A percentile compares a stretch with the other conserved stretches of the same genome.
Conservation (phyloP, 2,888 invertebrate species). For the Colletes collaris region DNA sequence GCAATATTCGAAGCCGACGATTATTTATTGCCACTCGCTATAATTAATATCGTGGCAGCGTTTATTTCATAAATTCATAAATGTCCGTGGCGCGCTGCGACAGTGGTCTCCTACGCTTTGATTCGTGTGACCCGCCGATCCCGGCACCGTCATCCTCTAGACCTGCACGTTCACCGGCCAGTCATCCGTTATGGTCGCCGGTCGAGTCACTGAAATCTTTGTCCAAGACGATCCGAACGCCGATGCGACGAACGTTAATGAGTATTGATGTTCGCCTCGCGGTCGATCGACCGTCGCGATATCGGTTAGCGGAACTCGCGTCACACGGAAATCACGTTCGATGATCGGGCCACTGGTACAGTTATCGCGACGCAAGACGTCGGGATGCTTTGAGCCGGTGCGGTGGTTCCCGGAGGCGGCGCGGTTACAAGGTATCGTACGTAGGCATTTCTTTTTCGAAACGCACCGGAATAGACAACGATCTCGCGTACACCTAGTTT, state of each 20-base stretch:
- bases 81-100: slow-evolving; percentile 2
- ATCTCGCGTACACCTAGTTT: background rate
- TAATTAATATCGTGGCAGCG: no score
- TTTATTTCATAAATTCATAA: no score
- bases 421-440: background rate
- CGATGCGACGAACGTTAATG: slow-evolving; percentile 77
- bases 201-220: slow-evolving; percentile 69
- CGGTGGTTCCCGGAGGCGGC: background rate
- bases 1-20: no score
- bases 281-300: slow-evolving; percentile 70
- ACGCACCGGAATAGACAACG: background rate
- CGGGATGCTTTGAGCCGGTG: slow-evolving; percentile 6
- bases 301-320: slow-evolving; percentile 54
- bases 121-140: slow-evolving; percentile 37
- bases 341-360: slow-evolving; percentile 29
- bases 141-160: slow-evolving; percentile 49
- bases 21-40: no score
- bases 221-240: slow-evolving; percentile 73
- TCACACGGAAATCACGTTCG: slow-evolving; percentile 51
- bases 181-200: slow-evolving; percentile 76
- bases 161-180: slow-evolving; percentile 74
- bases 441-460: background rate
- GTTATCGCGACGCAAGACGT: slow-evolving; percentile 33
- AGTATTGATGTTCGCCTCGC: slow-evolving; percentile 75
- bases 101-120: slow-evolving; percentile 46